phyloP scores from a whole-genome alignment of 2,113 vertebrate species.

The Archocentrus centrarchus region DNA sequence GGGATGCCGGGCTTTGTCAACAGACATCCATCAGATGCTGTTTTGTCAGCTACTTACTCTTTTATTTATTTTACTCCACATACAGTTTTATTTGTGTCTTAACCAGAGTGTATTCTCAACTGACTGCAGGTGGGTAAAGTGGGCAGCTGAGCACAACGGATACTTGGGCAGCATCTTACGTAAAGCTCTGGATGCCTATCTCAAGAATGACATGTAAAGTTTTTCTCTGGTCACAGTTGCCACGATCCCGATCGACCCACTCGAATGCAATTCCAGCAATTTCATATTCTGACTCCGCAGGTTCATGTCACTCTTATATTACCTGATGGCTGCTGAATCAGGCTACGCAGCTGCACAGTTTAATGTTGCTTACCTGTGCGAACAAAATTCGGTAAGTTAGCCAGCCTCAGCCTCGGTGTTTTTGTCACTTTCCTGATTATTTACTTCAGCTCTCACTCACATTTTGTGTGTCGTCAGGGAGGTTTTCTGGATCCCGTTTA shows the following conservation, averaged over 20 bases:
- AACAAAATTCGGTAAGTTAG: slow-evolving; percentile 79
- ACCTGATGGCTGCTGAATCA: slow-evolving; percentile 80
- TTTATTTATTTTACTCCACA: background rate
- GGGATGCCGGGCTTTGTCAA: slow-evolving; percentile 75
- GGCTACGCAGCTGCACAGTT: slow-evolving; percentile 82
- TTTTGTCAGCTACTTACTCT: slow-evolving; percentile 71
- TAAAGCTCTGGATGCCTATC: slow-evolving; percentile 80
- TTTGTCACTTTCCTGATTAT: background rate
- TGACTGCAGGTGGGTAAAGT: slow-evolving; percentile 80
- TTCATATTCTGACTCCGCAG: slow-evolving; percentile 52
- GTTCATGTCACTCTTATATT: slow-evolving; percentile 78
- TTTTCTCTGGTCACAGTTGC: background rate
- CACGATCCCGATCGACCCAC: background rate
- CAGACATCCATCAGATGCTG: slow-evolving; percentile 74
- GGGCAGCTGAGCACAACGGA: slow-evolving; percentile 84
- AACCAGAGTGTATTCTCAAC: slow-evolving; percentile 17
- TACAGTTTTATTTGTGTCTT: background rate
- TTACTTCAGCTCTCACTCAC: background rate
- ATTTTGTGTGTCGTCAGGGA: slow-evolving; percentile 53
- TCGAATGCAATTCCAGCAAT: background rate
- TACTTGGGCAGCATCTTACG: slow-evolving; percentile 80
- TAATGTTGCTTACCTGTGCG: slow-evolving; percentile 82
- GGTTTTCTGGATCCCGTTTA: slow-evolving; percentile 66
- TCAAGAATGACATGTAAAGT: slow-evolving; percentile 77
- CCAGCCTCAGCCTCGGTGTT: background rate